phyloP scores from a whole-genome alignment of 2,113 vertebrate genomes.

The Tragulus kanchil region DNA sequence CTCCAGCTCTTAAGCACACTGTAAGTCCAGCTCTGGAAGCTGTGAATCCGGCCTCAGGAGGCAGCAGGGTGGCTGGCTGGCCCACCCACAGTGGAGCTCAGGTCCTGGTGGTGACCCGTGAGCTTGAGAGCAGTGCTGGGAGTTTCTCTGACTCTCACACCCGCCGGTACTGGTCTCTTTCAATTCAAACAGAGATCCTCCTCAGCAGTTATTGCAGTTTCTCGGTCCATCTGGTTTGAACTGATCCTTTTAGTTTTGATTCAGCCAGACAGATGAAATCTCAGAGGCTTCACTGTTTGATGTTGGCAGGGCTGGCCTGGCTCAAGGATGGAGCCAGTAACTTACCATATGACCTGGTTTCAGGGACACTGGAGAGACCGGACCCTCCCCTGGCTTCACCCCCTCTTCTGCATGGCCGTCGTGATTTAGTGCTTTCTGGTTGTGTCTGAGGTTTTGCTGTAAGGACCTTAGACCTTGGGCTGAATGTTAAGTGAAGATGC shows the following conservation, averaged over 20 bases:
- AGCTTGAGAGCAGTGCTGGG: fast-evolving
- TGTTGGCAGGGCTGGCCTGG: background rate
- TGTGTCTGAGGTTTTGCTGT: background rate
- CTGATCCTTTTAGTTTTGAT: background rate
- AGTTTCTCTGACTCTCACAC: fast-evolving
- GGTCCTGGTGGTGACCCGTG: too few relatives aligned
- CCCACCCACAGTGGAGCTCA: fast-evolving
- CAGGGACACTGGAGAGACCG: background rate
- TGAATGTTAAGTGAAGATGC: fast-evolving
- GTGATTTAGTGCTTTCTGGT: background rate
- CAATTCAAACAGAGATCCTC: background rate
- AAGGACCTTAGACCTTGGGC: too few relatives aligned
- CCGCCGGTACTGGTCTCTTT: background rate
- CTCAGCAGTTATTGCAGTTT: background rate
- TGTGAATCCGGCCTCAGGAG: background rate
- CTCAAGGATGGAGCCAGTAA: background rate
- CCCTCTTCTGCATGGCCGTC: background rate
- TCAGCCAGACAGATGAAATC: constrained; percentile 30
- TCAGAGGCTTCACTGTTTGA: background rate
- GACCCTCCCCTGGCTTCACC: background rate
- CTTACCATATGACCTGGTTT: background rate
- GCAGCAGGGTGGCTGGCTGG: fast-evolving
- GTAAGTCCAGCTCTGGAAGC: fast-evolving
- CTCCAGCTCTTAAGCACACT: fast-evolving
- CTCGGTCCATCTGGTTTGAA: constrained; percentile 42